A percentile compares a stretch with the other conserved stretches of the same genome.
phyloP scores from a whole-genome alignment of 2,797 vertebrate genomes.

The Sebastes itinus region DNA sequence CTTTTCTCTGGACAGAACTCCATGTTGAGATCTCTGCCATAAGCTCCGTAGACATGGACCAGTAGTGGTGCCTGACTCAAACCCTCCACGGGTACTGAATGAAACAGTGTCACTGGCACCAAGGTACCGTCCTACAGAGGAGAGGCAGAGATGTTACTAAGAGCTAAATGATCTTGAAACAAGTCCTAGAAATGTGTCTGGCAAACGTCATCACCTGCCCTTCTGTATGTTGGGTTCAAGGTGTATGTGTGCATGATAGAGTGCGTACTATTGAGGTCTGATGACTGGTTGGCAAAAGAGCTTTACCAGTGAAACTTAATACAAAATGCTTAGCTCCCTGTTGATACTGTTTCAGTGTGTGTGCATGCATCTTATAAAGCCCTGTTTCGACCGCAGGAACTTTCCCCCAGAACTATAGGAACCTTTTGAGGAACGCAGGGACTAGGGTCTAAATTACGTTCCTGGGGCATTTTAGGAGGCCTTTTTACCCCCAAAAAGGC shows the following conservation, averaged over 20 bases:
- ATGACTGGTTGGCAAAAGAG: too few relatives aligned
- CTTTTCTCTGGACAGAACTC: conserved; percentile 90
- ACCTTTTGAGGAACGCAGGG: too few relatives aligned
- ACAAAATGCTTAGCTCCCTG: too few relatives aligned
- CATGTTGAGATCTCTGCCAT: conserved; percentile 93
- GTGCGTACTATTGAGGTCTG: neutral
- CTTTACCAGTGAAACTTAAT: too few relatives aligned
- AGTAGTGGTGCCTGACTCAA: conserved; percentile 87
- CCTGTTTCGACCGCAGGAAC: too few relatives aligned
- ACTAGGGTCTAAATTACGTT: too few relatives aligned
- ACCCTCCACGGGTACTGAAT: conserved; percentile 76
- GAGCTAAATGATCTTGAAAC: neutral
- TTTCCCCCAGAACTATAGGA: too few relatives aligned
- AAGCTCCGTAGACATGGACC: conserved; percentile 95
- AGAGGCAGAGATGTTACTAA: neutral
- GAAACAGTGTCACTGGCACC: conserved; percentile 93
- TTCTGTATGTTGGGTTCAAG: neutral
- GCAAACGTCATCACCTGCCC: neutral
- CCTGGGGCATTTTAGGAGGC: too few relatives aligned
- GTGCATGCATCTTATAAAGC: too few relatives aligned
- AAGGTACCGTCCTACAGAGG: conserved; percentile 86
- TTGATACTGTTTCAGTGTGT: too few relatives aligned
- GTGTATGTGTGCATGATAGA: neutral
- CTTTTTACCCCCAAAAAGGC: too few relatives aligned
- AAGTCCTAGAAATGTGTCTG: neutral